These are phyloP conservation scores for Nemopilema nomurai DNA, from an alignment of 30 jellyfish, hydroid and myxozoan species.

Conservation along the genomic window DNA sequence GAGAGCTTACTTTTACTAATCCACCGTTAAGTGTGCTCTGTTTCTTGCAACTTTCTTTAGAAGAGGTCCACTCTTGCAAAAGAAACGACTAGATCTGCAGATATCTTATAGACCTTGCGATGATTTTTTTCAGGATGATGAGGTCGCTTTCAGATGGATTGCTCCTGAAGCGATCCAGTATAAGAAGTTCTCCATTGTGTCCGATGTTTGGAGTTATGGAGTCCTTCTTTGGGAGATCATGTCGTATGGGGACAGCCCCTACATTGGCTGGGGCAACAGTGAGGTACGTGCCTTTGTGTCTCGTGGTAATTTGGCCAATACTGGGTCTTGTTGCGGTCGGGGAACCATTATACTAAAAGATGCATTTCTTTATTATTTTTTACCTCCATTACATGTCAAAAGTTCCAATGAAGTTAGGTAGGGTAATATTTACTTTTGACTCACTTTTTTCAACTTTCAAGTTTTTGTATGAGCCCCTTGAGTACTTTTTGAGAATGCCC, in stretches of 20 bases:
- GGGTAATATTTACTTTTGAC: no score
- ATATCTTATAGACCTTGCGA: background rate
- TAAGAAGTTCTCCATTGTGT: constrained; percentile 93
- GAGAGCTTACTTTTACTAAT: no score
- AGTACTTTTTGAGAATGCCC: no score
- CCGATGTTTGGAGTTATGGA: constrained; percentile 99
- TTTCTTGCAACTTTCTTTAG: no score
- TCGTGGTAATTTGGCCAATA: background rate
- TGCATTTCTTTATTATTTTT: background rate
- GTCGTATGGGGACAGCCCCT: constrained; percentile 94
- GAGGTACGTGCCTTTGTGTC: constrained; percentile 60
- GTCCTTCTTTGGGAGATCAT: constrained; percentile 91
- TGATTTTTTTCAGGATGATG: constrained; percentile 84
- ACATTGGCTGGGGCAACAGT: constrained; percentile 96
- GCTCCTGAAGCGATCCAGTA: constrained; percentile 96
- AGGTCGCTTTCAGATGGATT: constrained; percentile 96
- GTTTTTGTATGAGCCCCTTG: no score
- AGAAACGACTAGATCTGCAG: background rate
- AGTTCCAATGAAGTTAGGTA: no score
- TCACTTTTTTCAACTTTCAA: no score
- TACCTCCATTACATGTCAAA: no score
- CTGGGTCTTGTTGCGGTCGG: background rate
- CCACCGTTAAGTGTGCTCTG: no score
- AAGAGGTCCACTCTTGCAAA: no score
- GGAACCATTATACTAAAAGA: background rate